phyloP scores from a whole-genome alignment of 1,140 invertebrate species.

The Drosophila parabipectinata region DNA sequence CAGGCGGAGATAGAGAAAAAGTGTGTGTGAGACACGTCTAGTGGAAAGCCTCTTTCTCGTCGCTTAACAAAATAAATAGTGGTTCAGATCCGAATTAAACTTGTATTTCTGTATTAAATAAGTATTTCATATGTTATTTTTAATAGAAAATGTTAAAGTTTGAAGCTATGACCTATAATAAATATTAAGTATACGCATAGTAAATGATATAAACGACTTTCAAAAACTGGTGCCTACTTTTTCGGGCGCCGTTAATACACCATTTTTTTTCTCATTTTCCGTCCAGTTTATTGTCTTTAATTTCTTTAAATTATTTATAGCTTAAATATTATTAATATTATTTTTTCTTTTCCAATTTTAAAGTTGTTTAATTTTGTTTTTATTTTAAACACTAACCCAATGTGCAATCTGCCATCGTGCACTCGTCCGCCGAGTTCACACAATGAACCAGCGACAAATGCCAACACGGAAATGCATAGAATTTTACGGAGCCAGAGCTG shows the following conservation, averaged over 20 bases:
- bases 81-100: background rate
- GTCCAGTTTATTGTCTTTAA: background rate
- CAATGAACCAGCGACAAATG: conserved; percentile 77
- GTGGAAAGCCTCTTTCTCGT: conserved; percentile 34
- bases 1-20: conserved; percentile 1
- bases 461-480: conserved; percentile 81
- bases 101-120: too few species aligned
- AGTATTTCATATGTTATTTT: too few species aligned
- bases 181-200: too few species aligned
- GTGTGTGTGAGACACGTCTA: conserved; percentile 33
- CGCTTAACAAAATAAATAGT: conserved; percentile 39
- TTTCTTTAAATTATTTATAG: background rate
- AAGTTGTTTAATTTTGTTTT: too few species aligned
- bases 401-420: conserved; percentile 32
- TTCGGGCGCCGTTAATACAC: background rate
- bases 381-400: background rate
- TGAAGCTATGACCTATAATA: too few species aligned
- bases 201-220: background rate
- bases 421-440: conserved; percentile 37
- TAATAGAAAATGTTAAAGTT: too few species aligned
- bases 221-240: background rate
- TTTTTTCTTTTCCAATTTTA: background rate
- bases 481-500: conserved; percentile 55
- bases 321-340: background rate
- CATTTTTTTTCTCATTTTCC: too few species aligned